Evolutionary conservation across 2,888 invertebrate species (phyloP), one percentile per base, ranked within the genome.

Genomic region (Germaria angustata): DNA sequence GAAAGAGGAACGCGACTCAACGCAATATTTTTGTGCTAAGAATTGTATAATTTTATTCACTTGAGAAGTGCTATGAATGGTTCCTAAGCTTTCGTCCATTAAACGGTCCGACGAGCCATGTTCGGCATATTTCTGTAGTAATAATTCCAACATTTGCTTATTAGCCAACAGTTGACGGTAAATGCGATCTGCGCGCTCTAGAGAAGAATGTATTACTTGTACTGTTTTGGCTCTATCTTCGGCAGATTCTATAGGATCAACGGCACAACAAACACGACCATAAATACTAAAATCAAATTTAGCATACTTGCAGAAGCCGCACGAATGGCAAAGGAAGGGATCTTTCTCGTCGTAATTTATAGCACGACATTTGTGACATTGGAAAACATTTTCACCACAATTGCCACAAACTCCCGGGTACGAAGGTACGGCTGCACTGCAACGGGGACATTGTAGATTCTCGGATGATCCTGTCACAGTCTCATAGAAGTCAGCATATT

Each of bases 311-410:
- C 99, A 99, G 92, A 98, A 99, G 0, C 99, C 99, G 91, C 99
- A 99, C 4, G 98, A 96, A 91, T 99, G 99, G 89, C 99, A 99
- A 24, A 99, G 92, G 94, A 99, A 99, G 0, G 99, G 99, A 92
- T 99, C 99, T 90, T 98, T 98, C 90, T 99, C 99, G 90, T 99
- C 99, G 91, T 99, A 99, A 92, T 99, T 99, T 86, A 99, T 99
- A 0, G 99, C 98, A 24, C 98, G 95, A 88, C 99, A 99, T 92
- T 99, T 99, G 92, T 99, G 98, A 88, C 99, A 99, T 88, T 99
- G 99, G 92, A 97, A 99, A 0, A 99, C 99, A 90, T 99, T 99
- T 91, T 99, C 99, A 0, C 99, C 99, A 75, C 91, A 91, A 84
- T 91, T 91, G 7, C 89, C 96, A 89, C 99, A 99, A 0, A 99